Evolutionary conservation across 1,140 invertebrate species (phyloP), one percentile per base, ranked within the genome.

Genomic region (Drosophila teissieri): DNA sequence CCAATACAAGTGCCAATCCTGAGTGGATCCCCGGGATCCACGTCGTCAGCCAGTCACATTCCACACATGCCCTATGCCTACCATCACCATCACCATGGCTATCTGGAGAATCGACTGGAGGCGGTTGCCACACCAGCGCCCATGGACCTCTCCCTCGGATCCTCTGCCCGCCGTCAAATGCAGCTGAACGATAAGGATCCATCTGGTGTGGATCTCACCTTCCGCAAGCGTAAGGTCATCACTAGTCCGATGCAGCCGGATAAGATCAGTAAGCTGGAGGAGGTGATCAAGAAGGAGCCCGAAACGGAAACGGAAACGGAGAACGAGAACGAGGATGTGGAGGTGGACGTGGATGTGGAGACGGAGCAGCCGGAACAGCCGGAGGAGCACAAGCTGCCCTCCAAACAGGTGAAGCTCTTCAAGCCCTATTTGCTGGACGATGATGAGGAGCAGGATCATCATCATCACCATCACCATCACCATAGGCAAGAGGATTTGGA

Each of bases 401-500:
- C 85, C 2, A 93, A 93, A 74, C 92, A 93, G 42, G 93, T 95
- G 53, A 95, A 95, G 80, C 86, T 96, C 17, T 96, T 96, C 91
- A 95, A 96, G 86, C 96, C 95, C 42, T 95, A 95, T 82, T 90
- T 95, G 40, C 93, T 95, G 80, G 94, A 95, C 8, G 73, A 76
- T 2, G 55, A 91, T 42, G 91, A 74, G 31, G 54, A 56, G 24
- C 42, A 49, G 37, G 88, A 93, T 10, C 48, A 92, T 39, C 37
- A 14, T 12, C 67, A 77, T 17, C 57, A 92, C 2, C 61, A 78
- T 6, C 48, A 92, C 3, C 36, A 14, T 12, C 60, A 76, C 17
- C 57, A 92, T 3, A 52, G 67, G 24, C 67, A 55, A 10, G 61
- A 93, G 63, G 93, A 93, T 62, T 19, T 22, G 0, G 42, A 70